Evolutionary conservation across 1,140 invertebrate genomes (phyloP).

Genomic region (Ephestia elutella): DNA sequence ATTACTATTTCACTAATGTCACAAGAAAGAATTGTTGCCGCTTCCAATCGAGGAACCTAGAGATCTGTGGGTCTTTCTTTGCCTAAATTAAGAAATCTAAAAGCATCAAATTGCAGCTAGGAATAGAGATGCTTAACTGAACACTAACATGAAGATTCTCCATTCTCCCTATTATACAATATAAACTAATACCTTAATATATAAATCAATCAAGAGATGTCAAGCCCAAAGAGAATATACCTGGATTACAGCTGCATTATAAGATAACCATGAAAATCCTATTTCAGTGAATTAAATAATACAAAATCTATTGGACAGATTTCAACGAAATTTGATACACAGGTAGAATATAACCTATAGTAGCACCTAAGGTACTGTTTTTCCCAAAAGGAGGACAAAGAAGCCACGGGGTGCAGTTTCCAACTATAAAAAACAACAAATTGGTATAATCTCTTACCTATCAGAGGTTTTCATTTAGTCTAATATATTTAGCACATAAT

Average conservation of each 20-base stretch:
- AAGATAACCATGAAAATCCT: neutral
- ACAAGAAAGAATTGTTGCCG: no score
- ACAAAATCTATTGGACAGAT: no score
- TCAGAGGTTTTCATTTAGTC: neutral
- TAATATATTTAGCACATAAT: neutral
- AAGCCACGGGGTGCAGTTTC: no score
- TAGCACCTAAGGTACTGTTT: no score
- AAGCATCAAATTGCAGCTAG: neutral
- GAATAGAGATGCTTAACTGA: neutral
- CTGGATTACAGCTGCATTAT: neutral
- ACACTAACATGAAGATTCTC: neutral
- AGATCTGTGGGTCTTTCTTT: no score
- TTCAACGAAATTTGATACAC: no score
- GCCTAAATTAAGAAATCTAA: no score
- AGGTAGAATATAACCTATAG: no score
- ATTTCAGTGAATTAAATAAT: no score
- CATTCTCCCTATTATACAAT: neutral
- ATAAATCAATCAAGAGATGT: conserved; percentile 14
- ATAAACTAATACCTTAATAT: neutral
- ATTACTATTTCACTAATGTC: no score
- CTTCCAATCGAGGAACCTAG: no score
- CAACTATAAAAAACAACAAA: neutral
- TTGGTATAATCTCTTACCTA: neutral
- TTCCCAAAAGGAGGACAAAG: no score
- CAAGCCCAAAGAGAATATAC: conserved; percentile 38